These are phyloP conservation scores for Illadopsis cleaveri DNA, from an alignment of 2,113 vertebrate species.

Conservation along the genomic window DNA sequence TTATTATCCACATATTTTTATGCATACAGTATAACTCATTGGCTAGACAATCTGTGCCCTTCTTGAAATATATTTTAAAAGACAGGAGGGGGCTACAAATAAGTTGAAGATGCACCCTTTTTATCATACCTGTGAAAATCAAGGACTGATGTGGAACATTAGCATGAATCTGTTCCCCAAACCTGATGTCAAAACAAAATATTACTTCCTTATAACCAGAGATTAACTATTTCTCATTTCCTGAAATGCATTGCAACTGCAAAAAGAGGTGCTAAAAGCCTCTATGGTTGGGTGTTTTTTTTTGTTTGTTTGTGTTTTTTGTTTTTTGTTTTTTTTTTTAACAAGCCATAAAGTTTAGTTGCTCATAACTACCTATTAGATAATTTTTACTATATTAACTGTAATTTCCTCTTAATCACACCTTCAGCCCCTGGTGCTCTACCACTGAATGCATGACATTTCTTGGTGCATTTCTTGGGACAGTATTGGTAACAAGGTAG, in stretches of 20 bases:
- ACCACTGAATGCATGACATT: background rate
- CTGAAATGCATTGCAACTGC: background rate
- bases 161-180: background rate
- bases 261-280: background rate
- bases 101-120: background rate
- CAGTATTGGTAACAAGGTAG: background rate
- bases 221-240: background rate
- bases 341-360: background rate
- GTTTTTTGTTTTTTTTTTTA: background rate
- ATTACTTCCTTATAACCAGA: background rate
- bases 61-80: background rate
- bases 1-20: background rate
- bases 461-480: background rate
- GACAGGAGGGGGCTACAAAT: background rate
- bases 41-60: background rate
- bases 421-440: background rate
- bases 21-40: background rate
- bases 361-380: background rate
- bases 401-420: background rate
- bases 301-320: fast-evolving
- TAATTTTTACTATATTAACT: background rate
- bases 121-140: background rate
- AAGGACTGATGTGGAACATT: background rate
- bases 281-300: fast-evolving
- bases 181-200: background rate